Evolutionary conservation across 2,113 vertebrate genomes (phyloP), one percentile per base, ranked within the genome.

Genomic region (Pseudorectes ferrugineus): DNA sequence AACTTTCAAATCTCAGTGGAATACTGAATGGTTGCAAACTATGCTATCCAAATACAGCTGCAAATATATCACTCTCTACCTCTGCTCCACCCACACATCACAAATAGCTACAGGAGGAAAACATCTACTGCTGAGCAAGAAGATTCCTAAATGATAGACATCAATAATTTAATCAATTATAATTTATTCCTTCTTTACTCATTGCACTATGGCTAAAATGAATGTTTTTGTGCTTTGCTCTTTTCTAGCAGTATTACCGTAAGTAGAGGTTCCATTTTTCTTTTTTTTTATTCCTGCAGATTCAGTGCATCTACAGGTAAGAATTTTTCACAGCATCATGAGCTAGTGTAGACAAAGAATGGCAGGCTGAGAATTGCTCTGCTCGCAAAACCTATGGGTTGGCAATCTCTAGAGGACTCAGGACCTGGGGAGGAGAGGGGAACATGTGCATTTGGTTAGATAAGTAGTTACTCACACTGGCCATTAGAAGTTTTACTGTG

Each of bases 131-230:
- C 89, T 88, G 89, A 93, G 85, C 62, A 82, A 84, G 52, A 92
- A 70, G 48, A 49, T 83, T 88, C 72, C 42, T 89, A 59, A 55
- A 51, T 89, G 48, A 88, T 10, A 89, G 25, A 49, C 73, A 84
- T 95, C 79, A 88, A 75, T 83, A 95, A 92, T 89, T 85, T 63
- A 95, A 49, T 20, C 45, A 74, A 46, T 59, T 88, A 29, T 82
- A 82, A 66, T 76, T 97, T 79, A 85, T 92, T 82, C 57, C 49
- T 90, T 78, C 29, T 63, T 86, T 96, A 58, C 42, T 93, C 24
- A 68, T 54, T 77, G 70, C 24, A 25, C 25, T 63, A 11, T 36
- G 70, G 46, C 55, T 92, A 57, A 88, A 75, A 93, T 48, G n/a
- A 91, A 79, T 42, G 29, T 2, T 43, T 87, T 92, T 77, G 59